A percentile compares a stretch with the other conserved stretches of the same genome.
Evolutionary conservation across 2,113 vertebrate genomes (phyloP).

Genomic region (Ochotona princeps): DNA sequence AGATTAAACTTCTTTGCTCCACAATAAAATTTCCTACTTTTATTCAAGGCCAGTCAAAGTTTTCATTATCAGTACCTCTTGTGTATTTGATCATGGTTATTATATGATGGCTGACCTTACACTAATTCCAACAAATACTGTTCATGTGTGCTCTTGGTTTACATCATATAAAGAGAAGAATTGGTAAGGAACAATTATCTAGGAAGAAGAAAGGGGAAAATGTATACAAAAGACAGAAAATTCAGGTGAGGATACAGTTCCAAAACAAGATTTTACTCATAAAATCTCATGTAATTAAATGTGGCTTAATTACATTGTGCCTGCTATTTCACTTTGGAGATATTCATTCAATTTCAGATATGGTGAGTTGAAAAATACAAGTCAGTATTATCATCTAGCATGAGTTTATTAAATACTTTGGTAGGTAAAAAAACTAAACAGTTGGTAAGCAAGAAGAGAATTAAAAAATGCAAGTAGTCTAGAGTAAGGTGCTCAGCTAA

Average conservation of each 20-base stretch:
- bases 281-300: too few species aligned
- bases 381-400: not conserved
- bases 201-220: not conserved
- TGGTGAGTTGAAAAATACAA: not conserved
- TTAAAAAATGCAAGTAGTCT: not conserved
- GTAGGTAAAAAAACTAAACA: not conserved
- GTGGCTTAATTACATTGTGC: too few species aligned
- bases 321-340: not conserved
- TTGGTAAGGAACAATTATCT: not conserved
- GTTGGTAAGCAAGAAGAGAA: not conserved
- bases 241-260: not conserved
- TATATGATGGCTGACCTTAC: not conserved
- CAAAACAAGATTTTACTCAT: not conserved
- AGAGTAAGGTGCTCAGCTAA: not conserved
- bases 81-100: slow-evolving; percentile 36
- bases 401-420: not conserved
- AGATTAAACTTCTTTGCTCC: not conserved
- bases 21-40: not conserved
- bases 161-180: not conserved
- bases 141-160: not conserved
- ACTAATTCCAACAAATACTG: not conserved
- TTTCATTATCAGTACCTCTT: not conserved
- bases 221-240: not conserved
- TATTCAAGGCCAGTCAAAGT: not conserved
- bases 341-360: not conserved